Evolutionary conservation across 2,888 invertebrate species (phyloP), one percentile per base, ranked within the genome.

Genomic region (Brachyopa scutellaris): DNA sequence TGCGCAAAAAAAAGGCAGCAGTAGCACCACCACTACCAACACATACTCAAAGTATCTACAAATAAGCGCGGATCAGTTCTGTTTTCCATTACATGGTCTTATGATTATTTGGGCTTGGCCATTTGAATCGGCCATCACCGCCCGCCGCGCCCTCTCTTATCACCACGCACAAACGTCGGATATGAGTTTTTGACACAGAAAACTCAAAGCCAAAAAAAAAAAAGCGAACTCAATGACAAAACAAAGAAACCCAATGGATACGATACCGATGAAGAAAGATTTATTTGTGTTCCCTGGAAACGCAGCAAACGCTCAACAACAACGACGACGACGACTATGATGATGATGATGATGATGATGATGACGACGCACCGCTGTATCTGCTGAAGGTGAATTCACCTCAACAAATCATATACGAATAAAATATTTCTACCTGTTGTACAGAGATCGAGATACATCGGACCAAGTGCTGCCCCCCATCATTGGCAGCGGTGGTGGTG

Each of bases 341-440:
- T n/a, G n/a, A n/a, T n/a, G n/a, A n/a, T n/a, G 31, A 42, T 33
- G 49, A 78, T 26, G 42, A 57, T 69, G 49, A 69, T 62, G 69
- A 33, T 9, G 11, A 26, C 55, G 38, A 36, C 31, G n/a, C 38
- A 9, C 64, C 23, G 7, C 8, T 23, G 51, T 33, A 21, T 21
- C 31, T 49, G 33, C 51, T 51, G 70, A 72, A 82, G 82, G 77
- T 77, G 77, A 77, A 66, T 82, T 66, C 61, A 66, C 64, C 82
- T 66, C 76, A 64, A 72, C 64, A 82, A 70, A 82, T 70, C 64
- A 77, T 72, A n/a, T n/a, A 77, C 77, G 76, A 82, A 82, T 77
- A 77, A 82, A 82, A 82, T 82, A 82, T 82, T 70, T 82, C 76
- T 82, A 76, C 77, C 77, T 77, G 77, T 77, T 82, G 64, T 82